Evolutionary conservation across 1,140 invertebrate genomes (phyloP).

Genomic region (Drosophila orosa): DNA sequence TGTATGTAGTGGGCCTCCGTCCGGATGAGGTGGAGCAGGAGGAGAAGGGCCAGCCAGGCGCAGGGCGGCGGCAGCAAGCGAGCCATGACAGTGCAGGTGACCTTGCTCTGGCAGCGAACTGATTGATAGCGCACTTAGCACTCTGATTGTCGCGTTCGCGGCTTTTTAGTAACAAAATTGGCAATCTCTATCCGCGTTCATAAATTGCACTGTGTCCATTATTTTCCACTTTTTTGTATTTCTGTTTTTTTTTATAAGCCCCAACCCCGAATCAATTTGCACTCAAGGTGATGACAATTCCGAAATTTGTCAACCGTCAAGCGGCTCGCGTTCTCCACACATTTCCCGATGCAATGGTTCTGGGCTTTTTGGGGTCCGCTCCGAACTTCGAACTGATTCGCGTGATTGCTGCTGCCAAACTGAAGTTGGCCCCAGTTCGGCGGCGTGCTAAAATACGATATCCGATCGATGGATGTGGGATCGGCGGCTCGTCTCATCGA

Average conservation of each 20-base stretch:
- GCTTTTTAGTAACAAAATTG: slow-evolving; percentile 61
- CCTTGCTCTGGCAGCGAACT: slow-evolving; percentile 57
- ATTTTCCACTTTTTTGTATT: slow-evolving; percentile 39
- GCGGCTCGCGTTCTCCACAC: slow-evolving; percentile 43
- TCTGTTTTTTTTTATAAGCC: slow-evolving; percentile 9
- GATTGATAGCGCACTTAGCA: slow-evolving; percentile 59
- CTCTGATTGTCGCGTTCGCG: slow-evolving; percentile 67
- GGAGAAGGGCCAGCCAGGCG: slow-evolving; percentile 4
- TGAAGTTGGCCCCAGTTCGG: slow-evolving; percentile 35
- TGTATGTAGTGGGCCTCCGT: slow-evolving; percentile 71
- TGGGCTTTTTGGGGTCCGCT: not conserved
- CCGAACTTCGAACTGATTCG: slow-evolving; percentile 42
- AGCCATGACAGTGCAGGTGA: slow-evolving; percentile 47
- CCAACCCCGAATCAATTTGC: slow-evolving; percentile 54
- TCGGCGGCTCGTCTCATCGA: slow-evolving; percentile 50
- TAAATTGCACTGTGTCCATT: slow-evolving; percentile 72
- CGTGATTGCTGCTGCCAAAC: slow-evolving; percentile 68
- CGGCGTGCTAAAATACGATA: slow-evolving; percentile 41
- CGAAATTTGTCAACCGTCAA: slow-evolving; percentile 67
- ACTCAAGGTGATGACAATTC: slow-evolving; percentile 67
- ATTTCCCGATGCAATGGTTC: slow-evolving; percentile 38
- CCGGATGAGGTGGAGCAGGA: slow-evolving; percentile 2
- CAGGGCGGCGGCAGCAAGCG: slow-evolving; percentile 12
- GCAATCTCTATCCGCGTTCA: slow-evolving; percentile 50
- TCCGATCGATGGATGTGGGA: slow-evolving; percentile 53